phyloP scores from a whole-genome alignment of 1,140 invertebrate genomes.

The Homarus americanus region DNA sequence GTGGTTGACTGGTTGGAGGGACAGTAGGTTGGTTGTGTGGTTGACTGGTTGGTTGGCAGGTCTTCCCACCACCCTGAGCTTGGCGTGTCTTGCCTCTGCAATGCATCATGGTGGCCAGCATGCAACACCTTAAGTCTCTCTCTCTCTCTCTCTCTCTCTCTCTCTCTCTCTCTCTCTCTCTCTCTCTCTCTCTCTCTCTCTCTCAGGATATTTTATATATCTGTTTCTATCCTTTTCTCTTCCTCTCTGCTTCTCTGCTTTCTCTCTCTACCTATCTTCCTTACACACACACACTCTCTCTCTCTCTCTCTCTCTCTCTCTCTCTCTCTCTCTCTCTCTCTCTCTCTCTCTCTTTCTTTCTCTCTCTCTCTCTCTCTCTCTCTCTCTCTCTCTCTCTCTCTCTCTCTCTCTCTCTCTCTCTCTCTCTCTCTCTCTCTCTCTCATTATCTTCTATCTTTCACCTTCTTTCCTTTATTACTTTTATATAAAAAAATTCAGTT shows the following conservation, averaged over 20 bases:
- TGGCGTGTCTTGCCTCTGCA: neutral
- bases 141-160: neutral
- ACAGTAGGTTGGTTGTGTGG: neutral
- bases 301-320: no score
- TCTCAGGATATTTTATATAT: neutral
- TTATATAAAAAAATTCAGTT: no score
- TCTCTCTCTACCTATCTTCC: neutral
- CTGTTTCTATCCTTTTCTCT: no score
- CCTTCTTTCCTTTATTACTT: no score
- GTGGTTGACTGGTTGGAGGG: neutral
- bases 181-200: no score
- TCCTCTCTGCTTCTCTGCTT: neutral
- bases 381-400: no score
- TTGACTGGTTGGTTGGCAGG: neutral
- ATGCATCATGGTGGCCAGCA: neutral
- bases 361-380: no score
- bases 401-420: no score
- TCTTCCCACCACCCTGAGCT: neutral
- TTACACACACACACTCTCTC: neutral
- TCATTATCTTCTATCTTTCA: no score
- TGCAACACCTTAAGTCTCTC: neutral
- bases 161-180: slow-evolving; percentile 1
- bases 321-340: no score
- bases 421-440: no score
- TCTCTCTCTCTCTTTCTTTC: neutral